These are phyloP conservation scores for Micromussa lordhowensis DNA, from an alignment of 92 coral and sea anemone genomes.

Conservation along the genomic window DNA sequence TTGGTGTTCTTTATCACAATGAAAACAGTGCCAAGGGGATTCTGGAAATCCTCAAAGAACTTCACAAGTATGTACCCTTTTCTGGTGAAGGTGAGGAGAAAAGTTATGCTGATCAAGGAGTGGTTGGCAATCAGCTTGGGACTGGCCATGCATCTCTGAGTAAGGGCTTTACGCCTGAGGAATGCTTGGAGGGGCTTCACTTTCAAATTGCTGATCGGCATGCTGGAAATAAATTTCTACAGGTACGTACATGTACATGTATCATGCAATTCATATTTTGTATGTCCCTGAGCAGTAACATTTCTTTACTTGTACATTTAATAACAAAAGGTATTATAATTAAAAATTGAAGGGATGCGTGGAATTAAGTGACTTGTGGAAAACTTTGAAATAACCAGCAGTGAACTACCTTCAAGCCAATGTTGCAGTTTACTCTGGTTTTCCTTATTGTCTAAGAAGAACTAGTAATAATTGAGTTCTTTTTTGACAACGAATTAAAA, in stretches of 20 bases:
- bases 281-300: too few species aligned
- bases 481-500: too few species aligned
- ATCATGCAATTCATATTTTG: too few species aligned
- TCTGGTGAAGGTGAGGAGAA: constrained; percentile 45
- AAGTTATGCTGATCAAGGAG: constrained; percentile 54
- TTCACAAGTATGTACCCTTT: constrained; percentile 57
- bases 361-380: too few species aligned
- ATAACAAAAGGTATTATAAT: too few species aligned
- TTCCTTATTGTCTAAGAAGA: too few species aligned
- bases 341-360: too few species aligned
- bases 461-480: too few species aligned
- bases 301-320: too few species aligned
- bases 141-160: constrained; percentile 51
- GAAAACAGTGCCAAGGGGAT: constrained; percentile 57
- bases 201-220: constrained; percentile 63
- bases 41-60: constrained; percentile 35
- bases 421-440: too few species aligned
- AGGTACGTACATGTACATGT: background rate
- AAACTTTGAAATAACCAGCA: too few species aligned
- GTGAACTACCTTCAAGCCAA: too few species aligned
- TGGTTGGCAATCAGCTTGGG: constrained; percentile 63
- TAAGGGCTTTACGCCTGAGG: constrained; percentile 59
- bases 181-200: constrained; percentile 48
- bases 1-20: constrained; percentile 54
- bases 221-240: constrained; percentile 42